A percentile compares a stretch with the other conserved stretches of the same genome.
Conservation (phyloP, 2,113 vertebrate species). For the Addax nasomaculatus region DNA sequence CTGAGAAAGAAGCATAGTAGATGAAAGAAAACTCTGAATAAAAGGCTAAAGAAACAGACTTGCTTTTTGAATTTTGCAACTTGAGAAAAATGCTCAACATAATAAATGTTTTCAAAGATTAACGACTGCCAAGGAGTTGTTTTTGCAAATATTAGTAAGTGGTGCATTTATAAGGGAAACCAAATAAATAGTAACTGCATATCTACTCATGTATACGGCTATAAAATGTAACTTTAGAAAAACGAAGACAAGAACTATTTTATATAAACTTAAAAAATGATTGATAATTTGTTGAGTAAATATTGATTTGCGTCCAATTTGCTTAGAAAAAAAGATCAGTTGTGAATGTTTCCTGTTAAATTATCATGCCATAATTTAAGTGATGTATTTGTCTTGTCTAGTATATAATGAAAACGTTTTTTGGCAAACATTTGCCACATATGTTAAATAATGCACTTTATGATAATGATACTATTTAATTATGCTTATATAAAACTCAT, state of each 20-base stretch:
- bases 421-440: constrained; percentile 25
- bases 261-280: not conserved
- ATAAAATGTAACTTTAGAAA: not conserved
- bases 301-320: not conserved
- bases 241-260: not conserved
- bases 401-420: constrained; percentile 46
- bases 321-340: constrained; percentile 9
- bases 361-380: constrained; percentile 8
- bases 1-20: not conserved
- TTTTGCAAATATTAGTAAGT: not conserved
- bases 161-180: not conserved
- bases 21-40: not conserved
- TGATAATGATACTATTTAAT: constrained; percentile 48
- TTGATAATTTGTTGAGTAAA: constrained; percentile 3
- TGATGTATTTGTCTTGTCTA: constrained; percentile 30
- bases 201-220: not conserved
- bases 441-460: constrained; percentile 50
- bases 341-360: constrained; percentile 34
- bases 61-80: not conserved
- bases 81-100: not conserved
- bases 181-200: not conserved
- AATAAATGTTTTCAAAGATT: not conserved
- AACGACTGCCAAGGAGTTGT: not conserved
- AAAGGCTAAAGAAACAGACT: not conserved
- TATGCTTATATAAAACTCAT: constrained; percentile 1